Evolutionary conservation across 2,888 invertebrate genomes (phyloP).

Genomic region (Crossocerus cetratus): DNA sequence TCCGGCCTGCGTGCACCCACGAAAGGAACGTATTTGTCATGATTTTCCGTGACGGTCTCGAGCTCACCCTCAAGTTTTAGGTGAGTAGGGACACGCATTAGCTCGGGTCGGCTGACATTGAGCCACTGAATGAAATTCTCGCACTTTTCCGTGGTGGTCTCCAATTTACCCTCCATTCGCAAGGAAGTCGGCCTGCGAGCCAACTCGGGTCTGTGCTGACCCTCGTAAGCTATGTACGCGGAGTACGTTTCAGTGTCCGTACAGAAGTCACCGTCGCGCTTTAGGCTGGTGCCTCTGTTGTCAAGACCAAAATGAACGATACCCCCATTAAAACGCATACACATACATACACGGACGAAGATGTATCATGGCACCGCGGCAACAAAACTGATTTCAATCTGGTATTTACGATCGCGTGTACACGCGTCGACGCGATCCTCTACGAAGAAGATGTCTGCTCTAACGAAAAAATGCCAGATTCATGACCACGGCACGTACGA

Average conservation of each 20-base stretch:
- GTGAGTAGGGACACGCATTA: conserved; percentile 76
- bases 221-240: conserved; percentile 76
- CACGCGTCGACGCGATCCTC: background rate
- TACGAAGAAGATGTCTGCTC: background rate
- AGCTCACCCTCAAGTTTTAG: conserved; percentile 79
- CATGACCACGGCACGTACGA: background rate
- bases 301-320: background rate
- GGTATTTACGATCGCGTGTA: conserved; percentile 12
- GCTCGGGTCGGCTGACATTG: conserved; percentile 75
- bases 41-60: conserved; percentile 76
- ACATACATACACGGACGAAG: background rate
- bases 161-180: conserved; percentile 78
- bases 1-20: conserved; percentile 76
- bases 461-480: background rate
- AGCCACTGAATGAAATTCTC: conserved; percentile 75
- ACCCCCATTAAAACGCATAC: background rate
- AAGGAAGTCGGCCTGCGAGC: conserved; percentile 76
- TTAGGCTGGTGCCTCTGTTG: conserved; percentile 65
- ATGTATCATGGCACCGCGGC: background rate
- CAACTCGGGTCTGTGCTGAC: conserved; percentile 76
- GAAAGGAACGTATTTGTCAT: conserved; percentile 76
- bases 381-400: background rate
- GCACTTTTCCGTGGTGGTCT: conserved; percentile 77
- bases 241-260: conserved; percentile 77
- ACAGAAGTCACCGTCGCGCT: conserved; percentile 68